These are phyloP conservation scores for Lasioglossum pauxillum DNA, from an alignment of 2,888 invertebrate species.

Conservation along the genomic window DNA sequence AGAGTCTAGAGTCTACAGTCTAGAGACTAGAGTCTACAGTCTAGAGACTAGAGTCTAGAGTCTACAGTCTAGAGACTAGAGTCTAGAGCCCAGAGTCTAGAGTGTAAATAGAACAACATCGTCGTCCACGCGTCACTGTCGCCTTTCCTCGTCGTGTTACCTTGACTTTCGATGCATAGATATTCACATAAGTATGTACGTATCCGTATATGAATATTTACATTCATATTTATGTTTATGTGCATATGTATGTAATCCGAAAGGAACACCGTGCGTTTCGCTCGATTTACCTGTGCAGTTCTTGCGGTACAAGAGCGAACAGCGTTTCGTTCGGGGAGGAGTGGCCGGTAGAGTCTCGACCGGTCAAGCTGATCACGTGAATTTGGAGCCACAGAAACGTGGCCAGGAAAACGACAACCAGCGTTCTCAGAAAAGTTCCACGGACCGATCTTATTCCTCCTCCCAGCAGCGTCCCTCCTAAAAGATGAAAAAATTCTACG, in stretches of 20 bases:
- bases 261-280: background rate
- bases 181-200: background rate
- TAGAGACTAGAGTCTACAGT: too few species aligned
- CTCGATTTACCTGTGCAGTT: conserved; percentile 90
- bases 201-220: background rate
- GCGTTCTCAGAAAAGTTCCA: conserved; percentile 83
- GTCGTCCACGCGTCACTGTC: background rate
- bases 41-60: too few species aligned
- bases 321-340: conserved; percentile 90
- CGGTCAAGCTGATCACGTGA: conserved; percentile 86
- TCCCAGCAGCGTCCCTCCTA: conserved; percentile 72
- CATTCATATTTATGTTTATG: background rate
- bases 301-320: conserved; percentile 92
- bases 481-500: background rate
- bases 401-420: conserved; percentile 85
- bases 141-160: background rate
- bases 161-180: background rate
- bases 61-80: too few species aligned
- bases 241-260: background rate
- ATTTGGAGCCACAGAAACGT: conserved; percentile 88
- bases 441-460: conserved; percentile 80
- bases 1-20: too few species aligned
- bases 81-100: too few species aligned
- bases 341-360: conserved; percentile 81
- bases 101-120: too few species aligned